Evolutionary conservation across 2,888 invertebrate genomes (phyloP), one percentile per base, ranked within the genome.

Genomic region (Sarcophaga caerulescens): DNA sequence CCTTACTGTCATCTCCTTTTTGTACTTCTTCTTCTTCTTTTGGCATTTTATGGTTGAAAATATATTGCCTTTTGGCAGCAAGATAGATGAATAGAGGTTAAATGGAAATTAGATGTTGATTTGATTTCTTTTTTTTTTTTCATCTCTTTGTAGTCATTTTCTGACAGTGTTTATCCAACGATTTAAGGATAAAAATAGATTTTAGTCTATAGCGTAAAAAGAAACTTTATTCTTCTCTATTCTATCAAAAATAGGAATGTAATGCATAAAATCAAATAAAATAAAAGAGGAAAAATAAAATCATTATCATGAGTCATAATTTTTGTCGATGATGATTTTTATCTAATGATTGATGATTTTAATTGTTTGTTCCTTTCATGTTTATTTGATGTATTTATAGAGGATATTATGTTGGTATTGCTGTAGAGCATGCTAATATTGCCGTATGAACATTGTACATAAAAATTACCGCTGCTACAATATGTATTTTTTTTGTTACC

Each of bases 241-340:
- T 47, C 25, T 25, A 25, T 25, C 25, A 25, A 25, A 25, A 25
- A 25, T 25, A 25, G 25, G 4, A 52, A 14, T 17, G 57, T n/a
- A 70, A 65, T 65, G 71, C 52, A 71, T 79, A 14, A 75, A 68
- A 57, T 52, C 68, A 68, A 35, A n/a, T 8, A 35, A 25, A 47
- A 19, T 73, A 66, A 21, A 35, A 62, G 25, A 21, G 60, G 4
- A 62, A 4, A 80, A 76, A 35, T 63, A 73, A 70, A 77, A 82
- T 70, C 83, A 83, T 35, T 74, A 78, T 68, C 78, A 83, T 78
- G 73, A 73, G 78, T 74, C 74, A 71, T 66, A 21, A 75, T 84
- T 35, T 1, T 35, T 35, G 71, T 71, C 59, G 35, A 35, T 35
- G 35, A 6, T 35, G 6, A 6, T 35, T 35, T 35, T 6, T 35